Percentiles rank a stretch among this genome's conserved stretches.
phyloP scores from a whole-genome alignment of 2,797 vertebrate genomes.

The Petrocephalus schoutedeni region DNA sequence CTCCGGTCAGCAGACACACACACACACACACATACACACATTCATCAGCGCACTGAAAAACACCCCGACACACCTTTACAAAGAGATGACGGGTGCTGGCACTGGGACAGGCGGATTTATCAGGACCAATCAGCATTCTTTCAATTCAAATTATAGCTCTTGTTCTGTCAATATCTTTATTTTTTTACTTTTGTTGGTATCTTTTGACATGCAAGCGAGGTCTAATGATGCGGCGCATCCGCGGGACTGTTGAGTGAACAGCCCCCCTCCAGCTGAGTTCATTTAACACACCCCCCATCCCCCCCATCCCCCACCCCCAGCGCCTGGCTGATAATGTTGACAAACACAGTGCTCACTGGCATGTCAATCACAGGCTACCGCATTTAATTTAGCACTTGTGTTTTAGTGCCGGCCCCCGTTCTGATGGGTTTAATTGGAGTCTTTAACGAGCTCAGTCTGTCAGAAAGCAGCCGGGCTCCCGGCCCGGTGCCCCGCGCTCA shows the following conservation, averaged over 20 bases:
- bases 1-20: neutral
- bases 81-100: neutral
- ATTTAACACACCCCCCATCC: neutral
- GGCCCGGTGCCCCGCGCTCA: neutral
- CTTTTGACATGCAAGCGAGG: neutral
- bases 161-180: neutral
- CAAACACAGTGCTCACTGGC: neutral
- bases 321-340: neutral
- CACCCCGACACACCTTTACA: neutral
- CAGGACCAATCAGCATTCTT: neutral
- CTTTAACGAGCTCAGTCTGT: slow-evolving; percentile 2
- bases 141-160: neutral
- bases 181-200: neutral
- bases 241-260: neutral
- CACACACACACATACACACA: neutral
- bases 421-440: slow-evolving; percentile 3
- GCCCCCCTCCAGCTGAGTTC: neutral
- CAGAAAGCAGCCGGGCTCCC: neutral
- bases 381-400: neutral
- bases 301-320: neutral
- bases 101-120: no score
- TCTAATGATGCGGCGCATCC: neutral
- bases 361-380: neutral
- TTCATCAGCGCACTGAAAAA: neutral
- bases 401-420: neutral